Evolutionary conservation across 2,113 vertebrate genomes (phyloP), one percentile per base, ranked within the genome.

Genomic region (Thunnus maccoyii): DNA sequence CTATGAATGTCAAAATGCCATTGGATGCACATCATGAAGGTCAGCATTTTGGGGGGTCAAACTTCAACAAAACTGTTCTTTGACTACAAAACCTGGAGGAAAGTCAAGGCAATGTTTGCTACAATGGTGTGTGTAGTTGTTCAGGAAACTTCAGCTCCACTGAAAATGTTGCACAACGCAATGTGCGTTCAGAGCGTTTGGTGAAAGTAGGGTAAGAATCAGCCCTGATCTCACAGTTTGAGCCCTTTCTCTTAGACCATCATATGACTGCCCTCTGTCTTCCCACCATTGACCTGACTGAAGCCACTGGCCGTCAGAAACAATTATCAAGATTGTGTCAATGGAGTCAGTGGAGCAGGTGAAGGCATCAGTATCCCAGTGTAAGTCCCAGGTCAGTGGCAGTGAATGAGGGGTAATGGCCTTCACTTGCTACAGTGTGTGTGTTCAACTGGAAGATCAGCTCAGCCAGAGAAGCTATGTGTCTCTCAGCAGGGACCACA

Each of bases 291-390:
- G 77, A 82, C 79, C 80, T 41, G 32, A 62, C 63, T 14, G 20
- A 68, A 74, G 52, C 62, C 57, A 10, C 63, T 4, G 41, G 30
- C 78, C 41, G 89, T 88, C 81, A 74, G 50, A 66, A 75, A 70
- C 84, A 84, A 90, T 92, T 87, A 90, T 78, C 72, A 56, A 55
- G 41, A 75, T 84, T 27, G 88, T 67, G 68, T 91, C 87, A 90
- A 83, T 71, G 47, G 63, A 83, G 84, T 78, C 64, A 86, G 80
- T 78, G 84, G 62, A 76, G 89, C 80, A 83, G 88, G 82, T 63
- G 72, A 74, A 68, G 76, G 78, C 52, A 52, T 63, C 72, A 55
- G 52, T 65, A 52, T 76, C 47, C 63, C 61, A 72, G 65, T 82
- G 55, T 71, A 80, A 81, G 44, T 76, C 77, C 60, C 25, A 78